These are phyloP conservation scores for Hycleus cichorii DNA, from an alignment of 1,140 invertebrate genomes.

Conservation along the genomic window DNA sequence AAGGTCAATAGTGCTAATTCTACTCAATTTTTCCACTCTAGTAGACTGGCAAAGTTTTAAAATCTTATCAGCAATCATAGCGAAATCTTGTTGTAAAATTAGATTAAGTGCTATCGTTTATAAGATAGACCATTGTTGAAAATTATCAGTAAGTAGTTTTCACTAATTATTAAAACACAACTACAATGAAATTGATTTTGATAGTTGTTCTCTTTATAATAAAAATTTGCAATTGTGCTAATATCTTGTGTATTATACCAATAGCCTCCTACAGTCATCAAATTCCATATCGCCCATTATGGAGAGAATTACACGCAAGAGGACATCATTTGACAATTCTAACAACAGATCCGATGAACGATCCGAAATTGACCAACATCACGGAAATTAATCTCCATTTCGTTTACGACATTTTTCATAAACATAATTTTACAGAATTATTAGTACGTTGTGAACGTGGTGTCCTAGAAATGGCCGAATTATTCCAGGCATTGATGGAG, in stretches of 20 bases:
- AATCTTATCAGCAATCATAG: too few species aligned
- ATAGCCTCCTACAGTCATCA: constrained; percentile 43
- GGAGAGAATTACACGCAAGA: constrained; percentile 26
- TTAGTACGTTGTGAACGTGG: not conserved
- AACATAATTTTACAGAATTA: not conserved
- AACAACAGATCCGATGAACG: constrained; percentile 36
- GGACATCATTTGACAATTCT: constrained; percentile 44
- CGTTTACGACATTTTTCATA: not conserved
- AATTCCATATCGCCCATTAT: constrained; percentile 37
- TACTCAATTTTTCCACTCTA: too few species aligned
- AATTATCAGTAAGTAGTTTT: too few species aligned
- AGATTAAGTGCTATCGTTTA: too few species aligned
- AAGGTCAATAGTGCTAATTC: constrained; percentile 43
- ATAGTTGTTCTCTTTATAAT: too few species aligned
- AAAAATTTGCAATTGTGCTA: constrained; percentile 7
- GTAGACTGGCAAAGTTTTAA: too few species aligned
- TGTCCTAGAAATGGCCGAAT: not conserved
- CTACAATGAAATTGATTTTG: too few species aligned
- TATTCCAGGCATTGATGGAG: not conserved
- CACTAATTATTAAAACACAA: too few species aligned
- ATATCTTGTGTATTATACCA: constrained; percentile 39
- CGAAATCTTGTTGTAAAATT: too few species aligned
- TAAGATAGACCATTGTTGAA: too few species aligned
- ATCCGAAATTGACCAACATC: constrained; percentile 20
- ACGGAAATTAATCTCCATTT: not conserved